Evolutionary conservation across 2,797 vertebrate genomes (phyloP).

Genomic region (Anabacerthia variegaticeps): DNA sequence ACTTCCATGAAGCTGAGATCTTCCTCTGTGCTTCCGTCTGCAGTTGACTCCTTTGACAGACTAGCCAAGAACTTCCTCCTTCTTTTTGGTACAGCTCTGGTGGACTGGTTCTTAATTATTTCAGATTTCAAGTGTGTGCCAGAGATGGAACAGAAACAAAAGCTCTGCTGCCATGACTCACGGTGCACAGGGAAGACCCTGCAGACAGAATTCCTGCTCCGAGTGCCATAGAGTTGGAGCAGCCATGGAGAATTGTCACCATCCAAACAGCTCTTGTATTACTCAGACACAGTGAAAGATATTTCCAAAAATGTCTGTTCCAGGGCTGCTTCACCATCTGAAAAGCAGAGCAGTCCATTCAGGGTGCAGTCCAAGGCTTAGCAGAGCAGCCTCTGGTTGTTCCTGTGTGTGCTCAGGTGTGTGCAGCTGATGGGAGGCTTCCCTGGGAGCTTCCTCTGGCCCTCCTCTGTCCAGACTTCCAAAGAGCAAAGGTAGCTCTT

Average conservation of each 20-base stretch:
- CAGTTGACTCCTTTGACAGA: neutral
- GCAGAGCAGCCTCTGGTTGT: neutral
- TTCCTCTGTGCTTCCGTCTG: neutral
- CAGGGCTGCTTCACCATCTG: neutral
- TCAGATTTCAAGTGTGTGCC: neutral
- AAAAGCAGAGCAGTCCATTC: neutral
- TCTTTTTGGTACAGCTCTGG: neutral
- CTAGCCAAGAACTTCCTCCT: neutral
- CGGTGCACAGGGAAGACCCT: fast-evolving
- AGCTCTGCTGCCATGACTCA: fast-evolving
- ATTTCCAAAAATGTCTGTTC: neutral
- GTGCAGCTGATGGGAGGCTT: neutral
- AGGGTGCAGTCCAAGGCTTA: fast-evolving
- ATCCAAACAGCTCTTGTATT: neutral
- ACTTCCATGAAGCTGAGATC: neutral
- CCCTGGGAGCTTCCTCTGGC: neutral
- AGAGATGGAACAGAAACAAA: neutral
- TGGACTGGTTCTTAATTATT: neutral
- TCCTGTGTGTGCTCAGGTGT: neutral
- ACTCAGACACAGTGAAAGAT: neutral
- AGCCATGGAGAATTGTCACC: neutral
- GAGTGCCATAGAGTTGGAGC: neutral
- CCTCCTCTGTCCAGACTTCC: neutral
- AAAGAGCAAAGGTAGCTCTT: neutral
- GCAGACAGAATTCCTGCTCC: neutral